Evolutionary conservation across 2,113 vertebrate species (phyloP).

Genomic region (Catagonus wagneri): DNA sequence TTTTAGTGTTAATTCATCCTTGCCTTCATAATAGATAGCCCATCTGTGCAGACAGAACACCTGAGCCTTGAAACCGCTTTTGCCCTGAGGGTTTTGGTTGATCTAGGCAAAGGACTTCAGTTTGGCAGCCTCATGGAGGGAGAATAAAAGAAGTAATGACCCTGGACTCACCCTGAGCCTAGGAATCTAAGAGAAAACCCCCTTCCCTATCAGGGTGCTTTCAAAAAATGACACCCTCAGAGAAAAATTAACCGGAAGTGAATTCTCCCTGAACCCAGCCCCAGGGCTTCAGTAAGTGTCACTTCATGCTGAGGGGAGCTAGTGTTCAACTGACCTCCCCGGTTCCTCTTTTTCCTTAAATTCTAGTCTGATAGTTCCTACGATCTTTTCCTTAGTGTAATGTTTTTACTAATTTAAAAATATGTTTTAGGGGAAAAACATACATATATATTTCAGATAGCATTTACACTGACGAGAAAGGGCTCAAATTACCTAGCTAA

Average conservation of each 20-base stretch:
- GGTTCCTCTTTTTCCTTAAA: neutral
- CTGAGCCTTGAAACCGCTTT: neutral
- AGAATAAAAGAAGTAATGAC: neutral
- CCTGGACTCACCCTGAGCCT: neutral
- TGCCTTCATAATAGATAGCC: neutral
- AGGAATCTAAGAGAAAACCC: neutral
- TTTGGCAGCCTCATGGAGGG: neutral
- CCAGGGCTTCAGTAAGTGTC: neutral
- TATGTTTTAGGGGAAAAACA: neutral
- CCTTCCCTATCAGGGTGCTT: neutral
- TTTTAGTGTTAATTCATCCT: neutral
- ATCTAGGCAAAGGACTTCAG: neutral
- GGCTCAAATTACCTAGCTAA: neutral
- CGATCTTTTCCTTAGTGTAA: neutral
- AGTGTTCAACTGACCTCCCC: neutral
- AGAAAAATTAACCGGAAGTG: neutral
- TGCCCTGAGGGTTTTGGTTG: neutral
- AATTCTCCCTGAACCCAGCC: neutral
- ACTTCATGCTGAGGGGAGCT: neutral
- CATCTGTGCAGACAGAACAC: neutral
- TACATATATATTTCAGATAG: neutral
- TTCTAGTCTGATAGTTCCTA: neutral
- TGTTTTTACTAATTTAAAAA: constrained; percentile 21
- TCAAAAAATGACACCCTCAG: neutral
- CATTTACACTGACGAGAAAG: neutral